A percentile compares a stretch with the other conserved stretches of the same genome.
phyloP scores from a whole-genome alignment of 1,140 invertebrate species.

The Leptinotarsa undecemlineata region DNA sequence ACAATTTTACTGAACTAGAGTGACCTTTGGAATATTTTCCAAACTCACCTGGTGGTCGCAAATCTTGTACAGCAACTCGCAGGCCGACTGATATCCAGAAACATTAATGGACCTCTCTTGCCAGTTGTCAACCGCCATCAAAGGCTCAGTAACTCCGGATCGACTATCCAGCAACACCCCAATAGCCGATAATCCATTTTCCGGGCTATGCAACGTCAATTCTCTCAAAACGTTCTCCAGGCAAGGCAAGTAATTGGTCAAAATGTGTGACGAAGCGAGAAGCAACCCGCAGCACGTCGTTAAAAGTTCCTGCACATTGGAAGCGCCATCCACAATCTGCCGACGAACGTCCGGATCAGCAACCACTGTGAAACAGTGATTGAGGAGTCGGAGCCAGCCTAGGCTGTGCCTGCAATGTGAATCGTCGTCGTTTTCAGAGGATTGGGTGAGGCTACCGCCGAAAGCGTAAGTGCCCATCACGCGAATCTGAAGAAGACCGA shows the following conservation, averaged over 20 bases:
- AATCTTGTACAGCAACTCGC: constrained; percentile 77
- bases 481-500: constrained; percentile 86
- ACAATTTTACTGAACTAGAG: neutral
- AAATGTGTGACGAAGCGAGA: constrained; percentile 67
- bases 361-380: constrained; percentile 67
- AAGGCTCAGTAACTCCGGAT: constrained; percentile 45
- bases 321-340: constrained; percentile 61
- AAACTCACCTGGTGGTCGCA: constrained; percentile 58
- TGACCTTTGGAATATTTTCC: neutral
- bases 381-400: constrained; percentile 70
- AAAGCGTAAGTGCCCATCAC: constrained; percentile 81
- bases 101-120: constrained; percentile 49
- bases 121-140: constrained; percentile 40
- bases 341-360: constrained; percentile 54
- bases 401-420: constrained; percentile 49
- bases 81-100: constrained; percentile 67
- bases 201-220: constrained; percentile 63
- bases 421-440: constrained; percentile 48
- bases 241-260: constrained; percentile 65
- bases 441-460: constrained; percentile 59
- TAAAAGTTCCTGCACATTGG: constrained; percentile 68
- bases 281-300: constrained; percentile 76
- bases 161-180: constrained; percentile 63
- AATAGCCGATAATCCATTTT: constrained; percentile 64
- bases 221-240: constrained; percentile 67